These are phyloP conservation scores for Aphelenchoides avenae DNA, from an alignment of 1,140 invertebrate genomes.

Conservation along the genomic window DNA sequence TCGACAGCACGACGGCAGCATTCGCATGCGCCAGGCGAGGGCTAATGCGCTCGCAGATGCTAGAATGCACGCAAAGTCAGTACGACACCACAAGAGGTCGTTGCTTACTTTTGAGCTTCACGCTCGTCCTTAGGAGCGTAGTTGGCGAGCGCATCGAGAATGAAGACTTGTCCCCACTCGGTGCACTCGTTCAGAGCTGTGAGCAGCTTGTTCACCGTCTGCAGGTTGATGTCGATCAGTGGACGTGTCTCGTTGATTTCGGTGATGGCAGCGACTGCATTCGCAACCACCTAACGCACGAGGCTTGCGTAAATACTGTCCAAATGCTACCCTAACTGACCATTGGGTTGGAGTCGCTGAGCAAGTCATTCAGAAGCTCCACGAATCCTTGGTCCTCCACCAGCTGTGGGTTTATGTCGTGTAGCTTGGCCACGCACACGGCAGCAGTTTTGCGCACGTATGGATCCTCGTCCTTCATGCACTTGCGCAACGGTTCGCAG, in stretches of 20 bases:
- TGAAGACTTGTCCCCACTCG: slow-evolving; percentile 85
- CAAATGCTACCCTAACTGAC: slow-evolving; percentile 61
- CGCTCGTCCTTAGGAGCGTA: slow-evolving; percentile 93
- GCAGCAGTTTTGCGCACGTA: slow-evolving; percentile 99
- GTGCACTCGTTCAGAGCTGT: slow-evolving; percentile 96
- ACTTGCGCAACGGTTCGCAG: slow-evolving; percentile 95
- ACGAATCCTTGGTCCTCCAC: slow-evolving; percentile 98
- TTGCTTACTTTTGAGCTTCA: slow-evolving; percentile 81
- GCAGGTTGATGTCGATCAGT: slow-evolving; percentile 91
- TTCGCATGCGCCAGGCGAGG: slow-evolving; percentile 96
- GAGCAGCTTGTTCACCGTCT: slow-evolving; percentile 94
- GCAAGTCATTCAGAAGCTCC: slow-evolving; percentile 88
- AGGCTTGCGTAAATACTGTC: background rate
- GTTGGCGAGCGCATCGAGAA: slow-evolving; percentile 92
- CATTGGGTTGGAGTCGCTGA: slow-evolving; percentile 99
- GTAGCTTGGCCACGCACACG: slow-evolving; percentile 93
- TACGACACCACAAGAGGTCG: background rate
- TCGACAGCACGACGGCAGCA: slow-evolving; percentile 96
- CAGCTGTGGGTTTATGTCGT: slow-evolving; percentile 94
- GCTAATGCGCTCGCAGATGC: slow-evolving; percentile 95
- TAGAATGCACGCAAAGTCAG: slow-evolving; percentile 43
- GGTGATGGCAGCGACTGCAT: slow-evolving; percentile 94
- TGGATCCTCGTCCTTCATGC: slow-evolving; percentile 97
- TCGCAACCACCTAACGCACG: slow-evolving; percentile 79
- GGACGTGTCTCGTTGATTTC: slow-evolving; percentile 96